Evolutionary conservation across 1,140 invertebrate species (phyloP).

Genomic region (Drosophila sulfurigaster): DNA sequence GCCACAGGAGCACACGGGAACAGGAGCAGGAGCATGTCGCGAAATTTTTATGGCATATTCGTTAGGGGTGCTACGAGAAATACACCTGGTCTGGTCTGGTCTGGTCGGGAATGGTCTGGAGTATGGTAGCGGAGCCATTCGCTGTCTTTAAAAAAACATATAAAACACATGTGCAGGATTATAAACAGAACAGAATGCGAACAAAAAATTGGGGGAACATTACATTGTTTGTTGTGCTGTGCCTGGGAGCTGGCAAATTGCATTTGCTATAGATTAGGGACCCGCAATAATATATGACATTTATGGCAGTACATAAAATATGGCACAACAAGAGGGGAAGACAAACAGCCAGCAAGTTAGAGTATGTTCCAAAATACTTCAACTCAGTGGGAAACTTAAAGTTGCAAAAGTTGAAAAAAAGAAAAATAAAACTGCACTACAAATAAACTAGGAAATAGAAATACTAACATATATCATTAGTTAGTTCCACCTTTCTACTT

Average conservation of each 20-base stretch:
- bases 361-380: constrained; percentile 13
- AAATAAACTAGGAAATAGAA: not conserved
- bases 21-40: constrained; percentile 49
- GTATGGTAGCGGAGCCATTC: not conserved
- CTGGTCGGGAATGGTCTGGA: too few species aligned
- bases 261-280: constrained; percentile 75
- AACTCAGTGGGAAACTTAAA: not conserved
- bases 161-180: constrained; percentile 77
- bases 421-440: not conserved
- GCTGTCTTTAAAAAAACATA: constrained; percentile 36
- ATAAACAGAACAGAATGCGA: constrained; percentile 46
- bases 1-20: constrained; percentile 5
- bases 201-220: constrained; percentile 10
- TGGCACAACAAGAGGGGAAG: constrained; percentile 10
- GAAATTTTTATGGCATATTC: constrained; percentile 64
- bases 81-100: constrained; percentile 20
- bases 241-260: constrained; percentile 60
- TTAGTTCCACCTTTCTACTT: not conserved
- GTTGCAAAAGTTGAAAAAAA: not conserved
- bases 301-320: constrained; percentile 67
- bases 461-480: not conserved
- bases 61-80: constrained; percentile 11
- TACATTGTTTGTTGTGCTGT: constrained; percentile 40
- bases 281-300: constrained; percentile 71
- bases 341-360: not conserved